Evolutionary conservation across 2,888 invertebrate genomes (phyloP).

Genomic region (Cosmorhoe ocellata): DNA sequence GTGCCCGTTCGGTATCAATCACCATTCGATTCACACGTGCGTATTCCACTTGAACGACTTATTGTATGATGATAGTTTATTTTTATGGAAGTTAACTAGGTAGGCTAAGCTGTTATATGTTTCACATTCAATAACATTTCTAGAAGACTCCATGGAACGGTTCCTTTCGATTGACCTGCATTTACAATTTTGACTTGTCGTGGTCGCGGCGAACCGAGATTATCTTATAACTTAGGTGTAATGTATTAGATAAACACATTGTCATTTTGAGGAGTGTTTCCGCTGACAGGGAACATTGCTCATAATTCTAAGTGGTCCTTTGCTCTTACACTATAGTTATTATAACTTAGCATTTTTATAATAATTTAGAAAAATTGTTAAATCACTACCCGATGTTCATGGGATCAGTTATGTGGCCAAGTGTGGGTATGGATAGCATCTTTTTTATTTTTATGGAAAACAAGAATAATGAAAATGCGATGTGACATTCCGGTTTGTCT

Average conservation of each 20-base stretch:
- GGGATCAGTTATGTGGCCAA: constrained; percentile 66
- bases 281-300: constrained; percentile 64
- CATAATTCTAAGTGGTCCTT: constrained; percentile 71
- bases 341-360: constrained; percentile 82
- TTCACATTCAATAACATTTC: constrained; percentile 66
- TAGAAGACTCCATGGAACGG: constrained; percentile 58
- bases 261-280: constrained; percentile 71
- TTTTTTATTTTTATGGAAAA: constrained; percentile 76
- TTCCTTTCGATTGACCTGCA: constrained; percentile 71
- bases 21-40: constrained; percentile 49
- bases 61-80: constrained; percentile 79
- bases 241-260: constrained; percentile 75
- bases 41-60: constrained; percentile 70
- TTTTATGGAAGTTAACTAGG: constrained; percentile 79
- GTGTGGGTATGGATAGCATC: constrained; percentile 67
- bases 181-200: constrained; percentile 73
- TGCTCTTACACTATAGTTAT: constrained; percentile 80
- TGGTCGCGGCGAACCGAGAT: constrained; percentile 72
- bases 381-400: constrained; percentile 58
- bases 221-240: constrained; percentile 77
- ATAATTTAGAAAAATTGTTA: constrained; percentile 80
- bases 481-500: constrained; percentile 83
- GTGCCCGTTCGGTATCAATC: constrained; percentile 36
- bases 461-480: constrained; percentile 71
- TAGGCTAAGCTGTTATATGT: constrained; percentile 81